A percentile compares a stretch with the other conserved stretches of the same genome.
phyloP scores from a whole-genome alignment of 1,140 invertebrate genomes.

The Scaptomyza hsui region DNA sequence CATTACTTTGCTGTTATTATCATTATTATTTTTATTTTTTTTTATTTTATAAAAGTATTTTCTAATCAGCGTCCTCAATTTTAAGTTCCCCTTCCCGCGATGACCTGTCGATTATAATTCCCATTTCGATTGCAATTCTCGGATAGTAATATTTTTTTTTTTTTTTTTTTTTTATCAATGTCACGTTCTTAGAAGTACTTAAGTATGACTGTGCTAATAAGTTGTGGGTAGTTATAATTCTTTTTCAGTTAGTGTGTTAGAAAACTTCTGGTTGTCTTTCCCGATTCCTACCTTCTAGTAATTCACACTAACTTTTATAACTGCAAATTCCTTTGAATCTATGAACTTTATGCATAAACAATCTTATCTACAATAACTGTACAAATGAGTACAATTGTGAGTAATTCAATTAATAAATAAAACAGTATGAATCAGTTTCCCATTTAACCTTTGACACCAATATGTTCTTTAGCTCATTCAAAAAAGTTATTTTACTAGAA shows the following conservation, averaged over 20 bases:
- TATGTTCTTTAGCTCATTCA: too few species aligned
- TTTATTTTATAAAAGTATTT: background rate
- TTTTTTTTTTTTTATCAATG: too few species aligned
- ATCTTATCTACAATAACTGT: background rate
- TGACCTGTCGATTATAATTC: background rate
- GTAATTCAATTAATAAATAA: background rate
- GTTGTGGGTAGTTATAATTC: too few species aligned
- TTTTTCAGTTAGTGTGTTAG: too few species aligned
- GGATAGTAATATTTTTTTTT: background rate
- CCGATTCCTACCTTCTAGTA: too few species aligned
- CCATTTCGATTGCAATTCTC: background rate
- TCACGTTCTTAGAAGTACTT: too few species aligned
- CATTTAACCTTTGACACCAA: too few species aligned
- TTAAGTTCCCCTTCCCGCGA: background rate
- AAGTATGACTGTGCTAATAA: too few species aligned
- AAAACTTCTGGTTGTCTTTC: too few species aligned
- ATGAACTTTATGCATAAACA: background rate
- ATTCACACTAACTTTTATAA: too few species aligned
- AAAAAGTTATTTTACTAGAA: too few species aligned
- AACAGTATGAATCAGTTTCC: background rate
- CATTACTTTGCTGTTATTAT: conserved; percentile 19
- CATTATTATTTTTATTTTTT: background rate
- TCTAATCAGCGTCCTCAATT: conserved; percentile 3
- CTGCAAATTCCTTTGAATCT: background rate
- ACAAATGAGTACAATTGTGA: background rate